These are phyloP conservation scores for Agelas oroides DNA, from an alignment of 37 sponge, comb jelly and placozoan genomes.

Conservation along the genomic window DNA sequence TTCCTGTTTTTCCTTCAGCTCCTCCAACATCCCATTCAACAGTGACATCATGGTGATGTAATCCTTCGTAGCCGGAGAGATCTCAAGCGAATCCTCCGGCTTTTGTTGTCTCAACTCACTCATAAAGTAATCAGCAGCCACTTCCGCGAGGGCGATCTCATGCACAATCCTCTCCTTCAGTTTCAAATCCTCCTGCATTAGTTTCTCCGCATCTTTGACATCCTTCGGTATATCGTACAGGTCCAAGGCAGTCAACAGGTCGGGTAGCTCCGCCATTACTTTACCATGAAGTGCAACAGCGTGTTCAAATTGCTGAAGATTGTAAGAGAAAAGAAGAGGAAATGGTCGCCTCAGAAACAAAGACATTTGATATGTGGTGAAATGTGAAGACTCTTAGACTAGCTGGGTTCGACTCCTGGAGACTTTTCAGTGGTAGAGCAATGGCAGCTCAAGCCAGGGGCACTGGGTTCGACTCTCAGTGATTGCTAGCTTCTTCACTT, in stretches of 20 bases:
- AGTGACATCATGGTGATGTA: constrained; percentile 47
- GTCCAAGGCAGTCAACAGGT: constrained; percentile 30
- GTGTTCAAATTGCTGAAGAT: constrained; percentile 56
- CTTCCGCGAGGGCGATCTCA: constrained; percentile 52
- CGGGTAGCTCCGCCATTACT: constrained; percentile 16
- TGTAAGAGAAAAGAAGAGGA: background rate
- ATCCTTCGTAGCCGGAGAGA: constrained; percentile 12
- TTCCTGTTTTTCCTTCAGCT: constrained; percentile 34
- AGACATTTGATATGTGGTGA: too few species aligned
- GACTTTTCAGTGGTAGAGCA: too few species aligned
- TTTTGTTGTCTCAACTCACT: constrained; percentile 3
- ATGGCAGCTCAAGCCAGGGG: too few species aligned
- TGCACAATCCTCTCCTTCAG: constrained; percentile 71
- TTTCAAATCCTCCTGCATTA: constrained; percentile 66
- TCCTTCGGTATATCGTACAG: constrained; percentile 19
- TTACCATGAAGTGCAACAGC: constrained; percentile 7
- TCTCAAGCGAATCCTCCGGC: background rate
- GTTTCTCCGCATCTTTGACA: constrained; percentile 73
- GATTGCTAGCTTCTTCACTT: too few species aligned
- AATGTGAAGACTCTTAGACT: too few species aligned
- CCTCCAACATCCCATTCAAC: constrained; percentile 33
- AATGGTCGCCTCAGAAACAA: too few species aligned
- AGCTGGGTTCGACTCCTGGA: too few species aligned
- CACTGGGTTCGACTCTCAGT: too few species aligned
- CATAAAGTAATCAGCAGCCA: constrained; percentile 39